Conservation (phyloP, 2,113 vertebrate species). For the Xerus inauris region DNA sequence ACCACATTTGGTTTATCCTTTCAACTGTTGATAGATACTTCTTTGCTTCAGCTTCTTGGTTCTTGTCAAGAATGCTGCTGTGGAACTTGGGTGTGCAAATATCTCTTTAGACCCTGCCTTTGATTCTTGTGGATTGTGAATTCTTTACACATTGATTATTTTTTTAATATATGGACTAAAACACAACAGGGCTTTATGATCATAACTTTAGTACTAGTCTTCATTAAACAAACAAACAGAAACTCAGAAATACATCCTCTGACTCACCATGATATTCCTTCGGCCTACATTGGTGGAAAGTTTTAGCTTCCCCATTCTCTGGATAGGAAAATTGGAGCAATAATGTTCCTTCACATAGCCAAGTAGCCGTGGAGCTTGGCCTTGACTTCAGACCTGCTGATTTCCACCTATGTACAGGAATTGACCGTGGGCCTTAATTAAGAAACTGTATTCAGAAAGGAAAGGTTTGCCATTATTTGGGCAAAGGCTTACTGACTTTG, state of each 20-base stretch:
- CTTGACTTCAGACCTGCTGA: not conserved
- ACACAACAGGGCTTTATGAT: not conserved
- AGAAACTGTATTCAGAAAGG: conserved; percentile 51
- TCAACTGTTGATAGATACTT: not conserved
- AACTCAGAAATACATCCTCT: not conserved
- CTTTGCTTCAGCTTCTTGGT: not conserved
- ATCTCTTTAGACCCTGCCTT: not conserved
- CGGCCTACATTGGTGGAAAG: not conserved
- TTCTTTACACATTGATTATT: not conserved
- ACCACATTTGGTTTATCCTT: not conserved
- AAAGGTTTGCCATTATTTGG: conserved; percentile 65
- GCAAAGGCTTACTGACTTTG: conserved; percentile 66
- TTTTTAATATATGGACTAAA: not conserved
- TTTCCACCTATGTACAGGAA: conserved; percentile 46
- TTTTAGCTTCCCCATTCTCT: not conserved
- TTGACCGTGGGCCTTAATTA: conserved; percentile 49
- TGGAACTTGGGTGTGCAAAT: not conserved
- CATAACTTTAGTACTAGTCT: not conserved
- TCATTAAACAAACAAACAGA: not conserved
- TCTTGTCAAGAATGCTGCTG: not conserved
- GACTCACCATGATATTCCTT: conserved; percentile 18
- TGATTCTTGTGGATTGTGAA: not conserved
- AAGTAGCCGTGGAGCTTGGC: conserved; percentile 7
- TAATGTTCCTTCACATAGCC: not conserved
- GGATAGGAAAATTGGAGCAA: conserved; percentile 59